Base-by-base conservation (phyloP, 2,797 vertebrate genomes). In the Phoeniculus purpureus region DNA sequence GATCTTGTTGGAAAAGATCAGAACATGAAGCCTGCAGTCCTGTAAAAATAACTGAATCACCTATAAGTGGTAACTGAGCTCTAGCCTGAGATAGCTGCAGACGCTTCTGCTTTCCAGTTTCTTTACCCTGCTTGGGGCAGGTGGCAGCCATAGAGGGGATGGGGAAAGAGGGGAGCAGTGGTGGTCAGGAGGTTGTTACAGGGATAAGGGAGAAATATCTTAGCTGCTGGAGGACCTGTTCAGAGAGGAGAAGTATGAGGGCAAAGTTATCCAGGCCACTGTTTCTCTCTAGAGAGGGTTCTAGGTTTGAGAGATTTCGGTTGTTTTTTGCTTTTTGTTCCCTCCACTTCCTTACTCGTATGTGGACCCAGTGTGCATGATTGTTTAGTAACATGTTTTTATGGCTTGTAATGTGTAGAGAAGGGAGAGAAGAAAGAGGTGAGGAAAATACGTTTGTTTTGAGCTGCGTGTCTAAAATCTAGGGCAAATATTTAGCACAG, bases 401-500 rank as follows among this genome's bases (percentile, higher is more conserved):
- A 17, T 2, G 1, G 22, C 26, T 90, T 88, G 18, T 3, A 8
- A 64, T 77, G 47, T 0, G 74, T 59, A 40, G 55, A 75, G 65
- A 77, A 84, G 26, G 47, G 48, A 66, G 18, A 86, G 64, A 92
- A 92, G 77, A 79, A 94, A 85, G 25, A 62, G 52, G 31, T 66
- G 56, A 88, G 66, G 62, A 87, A 93, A 78, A 78, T 64, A 58
- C 2, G 31, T 83, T 90, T 17, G 5, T 81, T 90, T 92, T 68
- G 79, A 96, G 52, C 64, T 89, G 66, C 50, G 7, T 73, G 84
- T 90, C 88, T 80, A 73, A 75, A 94, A 95, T 95, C 84, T 96
- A 90, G 93, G 93, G 66, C 92, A 93, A 61, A 87, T 95, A 94
- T 91, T 94, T 90, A 92, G 92, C 70, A 62, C 85, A 95, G 59